These are phyloP conservation scores for Melipona bicolor DNA, from an alignment of 2,888 invertebrate genomes.

Conservation along the genomic window DNA sequence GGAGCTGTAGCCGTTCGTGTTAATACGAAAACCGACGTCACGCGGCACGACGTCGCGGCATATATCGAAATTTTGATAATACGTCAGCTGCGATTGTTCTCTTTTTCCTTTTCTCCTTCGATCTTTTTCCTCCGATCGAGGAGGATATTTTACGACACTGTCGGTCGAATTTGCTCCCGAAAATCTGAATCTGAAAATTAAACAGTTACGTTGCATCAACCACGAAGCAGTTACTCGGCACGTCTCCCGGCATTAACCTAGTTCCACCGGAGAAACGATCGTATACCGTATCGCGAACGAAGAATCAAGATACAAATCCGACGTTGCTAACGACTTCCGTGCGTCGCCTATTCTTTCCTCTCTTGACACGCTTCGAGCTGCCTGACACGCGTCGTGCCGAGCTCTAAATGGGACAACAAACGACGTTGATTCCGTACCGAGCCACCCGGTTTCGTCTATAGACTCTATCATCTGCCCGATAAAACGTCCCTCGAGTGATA, in stretches of 20 bases:
- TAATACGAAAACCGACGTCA: constrained; percentile 34
- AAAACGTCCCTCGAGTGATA: constrained; percentile 17
- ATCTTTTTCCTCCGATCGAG: not conserved
- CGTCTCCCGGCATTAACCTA: constrained; percentile 33
- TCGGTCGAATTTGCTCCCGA: no score
- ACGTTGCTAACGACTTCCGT: constrained; percentile 48
- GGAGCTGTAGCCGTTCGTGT: constrained; percentile 28
- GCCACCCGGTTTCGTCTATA: not conserved
- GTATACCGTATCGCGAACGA: constrained; percentile 13
- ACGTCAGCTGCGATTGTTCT: not conserved
- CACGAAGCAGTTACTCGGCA: not conserved
- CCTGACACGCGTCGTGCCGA: constrained; percentile 10
- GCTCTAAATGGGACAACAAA: not conserved
- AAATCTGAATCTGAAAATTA: not conserved
- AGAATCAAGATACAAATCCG: constrained; percentile 41
- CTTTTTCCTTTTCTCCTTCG: not conserved
- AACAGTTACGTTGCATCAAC: constrained; percentile 13
- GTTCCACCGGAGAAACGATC: constrained; percentile 27
- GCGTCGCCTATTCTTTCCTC: constrained; percentile 29
- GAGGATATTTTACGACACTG: not conserved
- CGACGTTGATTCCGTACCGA: not conserved
- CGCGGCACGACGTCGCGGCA: not conserved
- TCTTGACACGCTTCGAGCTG: constrained; percentile 15
- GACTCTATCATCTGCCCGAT: not conserved
- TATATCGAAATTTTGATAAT: constrained; percentile 32